A percentile compares a stretch with the other conserved stretches of the same genome.
phyloP scores from a whole-genome alignment of 2,888 invertebrate species.

The Petrolisthes manimaculis region DNA sequence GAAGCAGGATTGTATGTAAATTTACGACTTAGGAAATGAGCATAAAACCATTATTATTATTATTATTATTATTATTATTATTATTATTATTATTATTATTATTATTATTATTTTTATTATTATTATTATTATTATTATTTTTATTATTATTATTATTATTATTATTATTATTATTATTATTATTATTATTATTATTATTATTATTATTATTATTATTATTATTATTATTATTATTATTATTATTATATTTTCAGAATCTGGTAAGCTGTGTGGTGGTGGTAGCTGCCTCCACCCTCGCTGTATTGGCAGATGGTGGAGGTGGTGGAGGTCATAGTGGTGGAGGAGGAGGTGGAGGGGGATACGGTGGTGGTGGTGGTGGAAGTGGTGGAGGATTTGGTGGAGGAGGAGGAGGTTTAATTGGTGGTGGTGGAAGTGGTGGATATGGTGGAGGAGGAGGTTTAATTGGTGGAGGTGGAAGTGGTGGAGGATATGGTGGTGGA shows the following conservation, averaged over 20 bases:
- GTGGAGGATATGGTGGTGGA: neutral
- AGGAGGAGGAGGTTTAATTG: neutral
- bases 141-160: neutral
- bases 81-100: neutral
- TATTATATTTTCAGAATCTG: neutral
- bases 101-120: neutral
- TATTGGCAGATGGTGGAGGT: neutral
- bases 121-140: neutral
- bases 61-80: neutral
- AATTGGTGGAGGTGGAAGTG: neutral
- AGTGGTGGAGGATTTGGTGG: neutral
- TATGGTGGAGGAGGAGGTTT: neutral
- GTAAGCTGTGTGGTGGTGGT: neutral
- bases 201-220: neutral
- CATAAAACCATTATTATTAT: neutral
- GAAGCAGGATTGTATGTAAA: neutral
- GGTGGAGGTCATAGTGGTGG: neutral
- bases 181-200: neutral
- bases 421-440: neutral
- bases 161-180: neutral
- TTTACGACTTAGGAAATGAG: neutral
- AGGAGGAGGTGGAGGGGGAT: neutral
- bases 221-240: neutral
- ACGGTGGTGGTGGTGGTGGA: neutral
- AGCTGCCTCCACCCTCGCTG: conserved; percentile 16